A percentile compares a stretch with the other conserved stretches of the same genome.
These are phyloP conservation scores for Rutilus rutilus DNA, from an alignment of 2,113 vertebrate species.

Conservation along the genomic window DNA sequence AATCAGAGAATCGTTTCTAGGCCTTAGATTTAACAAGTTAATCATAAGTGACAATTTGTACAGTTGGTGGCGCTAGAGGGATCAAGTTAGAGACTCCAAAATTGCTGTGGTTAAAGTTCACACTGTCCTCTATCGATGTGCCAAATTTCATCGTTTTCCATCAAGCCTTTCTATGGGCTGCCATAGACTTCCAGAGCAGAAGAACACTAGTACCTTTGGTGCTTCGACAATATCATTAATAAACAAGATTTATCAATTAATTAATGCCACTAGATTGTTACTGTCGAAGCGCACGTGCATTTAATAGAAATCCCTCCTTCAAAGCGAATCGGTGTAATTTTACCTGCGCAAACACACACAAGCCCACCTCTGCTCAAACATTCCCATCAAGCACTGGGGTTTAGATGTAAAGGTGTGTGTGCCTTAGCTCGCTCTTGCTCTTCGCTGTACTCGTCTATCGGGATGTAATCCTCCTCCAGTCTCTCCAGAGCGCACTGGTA, in stretches of 20 bases:
- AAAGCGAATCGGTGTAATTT: too few relatives aligned
- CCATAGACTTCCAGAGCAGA: background rate
- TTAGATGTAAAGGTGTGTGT: background rate
- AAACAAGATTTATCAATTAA: too few relatives aligned
- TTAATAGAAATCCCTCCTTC: too few relatives aligned
- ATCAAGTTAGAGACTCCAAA: background rate
- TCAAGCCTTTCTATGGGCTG: background rate
- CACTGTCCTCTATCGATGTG: background rate
- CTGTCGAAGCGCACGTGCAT: too few relatives aligned
- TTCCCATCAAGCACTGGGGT: background rate
- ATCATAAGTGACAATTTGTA: too few relatives aligned
- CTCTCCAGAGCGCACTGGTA: slow-evolving; percentile 84
- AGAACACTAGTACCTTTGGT: too few relatives aligned
- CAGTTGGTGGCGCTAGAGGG: background rate
- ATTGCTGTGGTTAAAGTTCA: background rate
- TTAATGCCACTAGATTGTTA: too few relatives aligned
- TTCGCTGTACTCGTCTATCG: slow-evolving; percentile 81
- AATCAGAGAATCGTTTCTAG: too few relatives aligned
- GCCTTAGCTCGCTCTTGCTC: slow-evolving; percentile 87
- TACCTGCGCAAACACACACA: too few relatives aligned
- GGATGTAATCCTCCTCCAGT: slow-evolving; percentile 84
- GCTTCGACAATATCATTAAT: too few relatives aligned
- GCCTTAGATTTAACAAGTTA: too few relatives aligned
- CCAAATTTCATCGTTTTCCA: background rate
- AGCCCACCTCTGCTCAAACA: too few relatives aligned